A percentile compares a stretch with the other conserved stretches of the same genome.
Evolutionary conservation across 2,888 invertebrate genomes (phyloP).

Genomic region (Orthonevra nobilis): DNA sequence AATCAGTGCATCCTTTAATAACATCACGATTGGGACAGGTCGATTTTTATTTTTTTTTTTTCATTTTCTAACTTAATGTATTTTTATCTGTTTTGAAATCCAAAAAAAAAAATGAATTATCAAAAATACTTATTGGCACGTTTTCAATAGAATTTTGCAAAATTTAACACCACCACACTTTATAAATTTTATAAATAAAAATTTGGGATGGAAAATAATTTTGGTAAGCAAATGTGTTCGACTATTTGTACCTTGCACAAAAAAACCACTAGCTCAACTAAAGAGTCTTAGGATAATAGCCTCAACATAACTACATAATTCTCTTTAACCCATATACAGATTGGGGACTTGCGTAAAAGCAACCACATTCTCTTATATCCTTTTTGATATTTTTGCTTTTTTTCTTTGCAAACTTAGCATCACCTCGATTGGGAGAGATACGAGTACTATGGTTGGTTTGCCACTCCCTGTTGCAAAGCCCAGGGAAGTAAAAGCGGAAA

Average conservation of each 20-base stretch:
- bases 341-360: slow-evolving; percentile 61
- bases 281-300: slow-evolving; percentile 56
- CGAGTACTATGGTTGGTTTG: slow-evolving; percentile 23
- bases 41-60: slow-evolving; percentile 26
- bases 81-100: background rate
- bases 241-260: slow-evolving; percentile 65
- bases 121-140: no score
- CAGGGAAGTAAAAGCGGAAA: background rate
- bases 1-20: slow-evolving; percentile 56
- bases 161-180: background rate
- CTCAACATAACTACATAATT: slow-evolving; percentile 52
- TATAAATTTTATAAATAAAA: slow-evolving; percentile 17
- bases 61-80: no score
- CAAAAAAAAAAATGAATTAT: background rate
- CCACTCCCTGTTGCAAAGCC: slow-evolving; percentile 66
- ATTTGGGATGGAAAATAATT: slow-evolving; percentile 4
- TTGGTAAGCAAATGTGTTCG: slow-evolving; percentile 51
- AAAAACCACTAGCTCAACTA: slow-evolving; percentile 59
- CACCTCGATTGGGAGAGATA: slow-evolving; percentile 31
- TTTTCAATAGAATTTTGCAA: no score
- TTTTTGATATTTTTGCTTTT: background rate
- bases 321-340: slow-evolving; percentile 63
- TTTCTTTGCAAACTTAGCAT: slow-evolving; percentile 26
- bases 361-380: slow-evolving; percentile 30
- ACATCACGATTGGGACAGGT: slow-evolving; percentile 64